Base-by-base conservation (phyloP, 2,888 invertebrate species). In the Drosophila borealis region DNA sequence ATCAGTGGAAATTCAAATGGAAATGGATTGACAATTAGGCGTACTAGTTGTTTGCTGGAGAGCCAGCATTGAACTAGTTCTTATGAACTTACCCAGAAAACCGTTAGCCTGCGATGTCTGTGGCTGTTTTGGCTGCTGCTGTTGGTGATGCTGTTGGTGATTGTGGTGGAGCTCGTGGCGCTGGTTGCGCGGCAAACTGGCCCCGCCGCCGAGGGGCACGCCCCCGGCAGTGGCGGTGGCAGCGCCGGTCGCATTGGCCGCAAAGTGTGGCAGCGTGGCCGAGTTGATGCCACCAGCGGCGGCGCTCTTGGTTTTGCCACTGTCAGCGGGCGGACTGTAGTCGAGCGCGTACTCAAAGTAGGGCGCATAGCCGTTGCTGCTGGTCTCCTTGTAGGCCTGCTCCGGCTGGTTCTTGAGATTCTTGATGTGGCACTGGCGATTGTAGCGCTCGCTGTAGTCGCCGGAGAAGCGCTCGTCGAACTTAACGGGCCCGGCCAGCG, bases 281-380 rank as follows among this genome's bases (percentile, higher is more conserved):
- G 91, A 89, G 60, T 89, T 91, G 50, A 89, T 88, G 68, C 57
- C 72, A 21, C 55, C 62, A 17, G 46, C 65, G 19, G 46, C 65
- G 3, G 37, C 34, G 11, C 49, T 39, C 2, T 86, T 89, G 8
- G 76, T 13, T 19, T 88, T 90, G 59, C 78, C 74, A 11, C 68
- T 80, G 0, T 90, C 90, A 0, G 82, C 82, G 34, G 97, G 97
- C 8, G 97, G 97, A 89, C 96, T 97, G 92, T 97, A 98, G 91
- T 98, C 97, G 55, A 97, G 94, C 5, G 96, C 95, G 90, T 97
- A 98, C 91, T 98, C 97, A 49, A 97, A 96, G 92, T 97, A 98
- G 0, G 97, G 97, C 34, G 91, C 89, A 61, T 91, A 91, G 25
- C 92, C 92, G 50, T 91, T 92, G 67, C 74, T 81, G 17, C 87